Evolutionary conservation across 2,113 vertebrate genomes (phyloP).

Genomic region (Sphyrna mokarran): DNA sequence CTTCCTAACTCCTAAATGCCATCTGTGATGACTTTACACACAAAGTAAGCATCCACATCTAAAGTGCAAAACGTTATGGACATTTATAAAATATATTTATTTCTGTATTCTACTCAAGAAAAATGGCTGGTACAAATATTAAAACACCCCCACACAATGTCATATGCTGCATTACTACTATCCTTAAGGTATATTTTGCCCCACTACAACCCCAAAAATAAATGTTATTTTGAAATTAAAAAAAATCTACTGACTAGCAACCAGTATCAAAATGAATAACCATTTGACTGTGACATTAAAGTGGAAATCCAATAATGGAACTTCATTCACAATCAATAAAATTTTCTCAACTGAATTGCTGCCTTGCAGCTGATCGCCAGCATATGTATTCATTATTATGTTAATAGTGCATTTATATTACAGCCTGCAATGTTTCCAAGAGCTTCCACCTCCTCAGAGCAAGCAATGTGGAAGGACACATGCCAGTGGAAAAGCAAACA

Average conservation of each 20-base stretch:
- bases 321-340: background rate
- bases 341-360: conserved; percentile 16
- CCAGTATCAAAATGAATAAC: conserved; percentile 4
- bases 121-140: background rate
- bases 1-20: background rate
- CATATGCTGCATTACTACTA: background rate
- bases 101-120: background rate
- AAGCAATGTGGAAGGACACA: background rate
- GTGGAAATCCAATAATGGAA: background rate
- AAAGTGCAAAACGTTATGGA: background rate
- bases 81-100: background rate
- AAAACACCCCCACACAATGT: background rate
- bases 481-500: background rate
- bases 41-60: background rate
- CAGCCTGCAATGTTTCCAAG: background rate
- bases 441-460: background rate
- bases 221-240: background rate
- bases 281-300: background rate
- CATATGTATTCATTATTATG: background rate
- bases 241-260: background rate
- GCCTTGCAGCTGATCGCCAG: background rate
- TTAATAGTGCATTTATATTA: background rate
- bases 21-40: background rate
- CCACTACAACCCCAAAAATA: background rate
- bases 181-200: background rate